Base-by-base conservation (phyloP, 2,113 vertebrate genomes). In the Hypocryptadius cinnamomeus region DNA sequence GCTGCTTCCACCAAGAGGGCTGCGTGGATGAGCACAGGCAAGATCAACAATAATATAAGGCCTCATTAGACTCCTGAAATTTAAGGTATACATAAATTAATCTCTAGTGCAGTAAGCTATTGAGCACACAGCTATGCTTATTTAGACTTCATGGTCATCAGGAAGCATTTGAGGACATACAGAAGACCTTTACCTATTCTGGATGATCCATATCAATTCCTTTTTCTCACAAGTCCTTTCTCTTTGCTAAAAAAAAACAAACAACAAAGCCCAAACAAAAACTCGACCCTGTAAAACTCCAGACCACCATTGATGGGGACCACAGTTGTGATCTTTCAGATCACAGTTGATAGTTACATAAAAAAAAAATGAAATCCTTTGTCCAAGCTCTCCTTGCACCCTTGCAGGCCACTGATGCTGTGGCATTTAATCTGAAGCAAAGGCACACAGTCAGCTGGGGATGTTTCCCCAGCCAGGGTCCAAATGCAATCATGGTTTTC, bases 401-500 rank as follows among this genome's bases (percentile, higher is more conserved):
- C 48, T 53, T 85, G 45, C 50, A 72, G 85, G 61, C 50, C 1
- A 2, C 51, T 78, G 64, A 80, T 85, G 74, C 78, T 7, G 56
- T 85, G 91, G 61, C 65, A 82, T 60, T 81, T 87, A 91, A 95
- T 85, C 69, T 51, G 73, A 95, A 85, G 63, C 92, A 93, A 95
- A 95, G 92, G 69, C 69, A 76, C 92, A 65, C 44, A 45, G 44
- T 57, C 56, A 20, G 65, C 92, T 91, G 40, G 30, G 63, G 92
- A 61, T 92, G 53, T 78, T 95, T 94, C 92, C 82, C 65, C 86
- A 50, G 31, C 71, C 91, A 89, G 64, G 23, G 33, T 94, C 81
- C 77, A 82, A 85, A 79, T 94, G 88, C 28, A 96, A 90, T 91
- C 80, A 94, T 83, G 86, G 44, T 85, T 95, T 95, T 94, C 96